Conservation (phyloP, 2,113 vertebrate species). For the Gopherus evgoodei region DNA sequence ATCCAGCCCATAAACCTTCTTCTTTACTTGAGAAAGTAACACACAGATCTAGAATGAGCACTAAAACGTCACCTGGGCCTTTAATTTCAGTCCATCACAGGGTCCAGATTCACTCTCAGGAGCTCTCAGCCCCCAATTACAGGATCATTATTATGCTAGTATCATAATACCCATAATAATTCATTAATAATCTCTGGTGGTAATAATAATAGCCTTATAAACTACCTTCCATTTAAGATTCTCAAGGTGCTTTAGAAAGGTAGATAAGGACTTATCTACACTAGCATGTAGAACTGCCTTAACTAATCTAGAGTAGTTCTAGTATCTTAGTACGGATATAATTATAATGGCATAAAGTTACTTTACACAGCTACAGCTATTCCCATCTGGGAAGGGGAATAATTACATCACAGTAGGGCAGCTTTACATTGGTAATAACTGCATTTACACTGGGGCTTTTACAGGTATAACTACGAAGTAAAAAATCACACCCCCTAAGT, state of each 20-base stretch:
- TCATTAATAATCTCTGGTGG: background rate
- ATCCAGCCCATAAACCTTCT: background rate
- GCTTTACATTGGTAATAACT: background rate
- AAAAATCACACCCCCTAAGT: background rate
- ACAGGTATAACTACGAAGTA: background rate
- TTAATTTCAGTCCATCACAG: background rate
- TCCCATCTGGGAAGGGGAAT: background rate
- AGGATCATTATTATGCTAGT: background rate
- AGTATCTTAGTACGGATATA: background rate
- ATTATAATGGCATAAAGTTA: background rate
- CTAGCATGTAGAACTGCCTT: background rate
- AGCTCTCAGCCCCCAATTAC: background rate
- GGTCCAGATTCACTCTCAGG: background rate
- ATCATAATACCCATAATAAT: background rate
- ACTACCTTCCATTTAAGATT: background rate
- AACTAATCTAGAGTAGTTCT: background rate
- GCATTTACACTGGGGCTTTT: background rate
- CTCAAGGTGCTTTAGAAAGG: background rate
- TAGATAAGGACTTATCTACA: background rate
- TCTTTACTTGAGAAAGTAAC: background rate
- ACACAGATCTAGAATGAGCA: background rate
- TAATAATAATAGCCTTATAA: background rate
- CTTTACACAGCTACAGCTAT: background rate
- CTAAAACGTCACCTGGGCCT: background rate
- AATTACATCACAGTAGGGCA: background rate